Percentiles rank a stretch among this genome's conserved stretches.
Conservation (phyloP, 2,113 vertebrate species). For the Puntigrus tetrazona region DNA sequence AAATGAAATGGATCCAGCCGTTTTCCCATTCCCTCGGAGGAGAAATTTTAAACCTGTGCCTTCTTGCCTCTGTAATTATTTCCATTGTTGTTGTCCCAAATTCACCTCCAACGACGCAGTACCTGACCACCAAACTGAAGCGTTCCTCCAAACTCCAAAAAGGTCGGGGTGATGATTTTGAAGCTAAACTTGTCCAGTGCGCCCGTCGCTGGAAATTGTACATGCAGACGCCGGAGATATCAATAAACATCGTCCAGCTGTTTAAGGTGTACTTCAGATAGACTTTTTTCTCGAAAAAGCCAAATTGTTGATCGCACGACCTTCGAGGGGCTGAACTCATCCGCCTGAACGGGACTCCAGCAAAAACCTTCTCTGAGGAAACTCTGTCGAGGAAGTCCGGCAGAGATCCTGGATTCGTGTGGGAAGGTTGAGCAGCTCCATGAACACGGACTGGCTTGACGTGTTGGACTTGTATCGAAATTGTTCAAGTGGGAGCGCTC, state of each 20-base stretch:
- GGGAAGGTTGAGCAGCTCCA: slow-evolving; percentile 83
- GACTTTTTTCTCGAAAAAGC: slow-evolving; percentile 93
- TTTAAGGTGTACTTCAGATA: slow-evolving; percentile 88
- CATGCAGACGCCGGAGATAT: slow-evolving; percentile 81
- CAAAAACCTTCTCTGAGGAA: slow-evolving; percentile 75
- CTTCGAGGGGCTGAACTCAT: slow-evolving; percentile 84
- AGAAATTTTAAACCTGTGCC: slow-evolving; percentile 76
- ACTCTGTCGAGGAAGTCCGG: slow-evolving; percentile 78
- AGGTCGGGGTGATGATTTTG: slow-evolving; percentile 80
- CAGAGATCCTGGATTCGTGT: slow-evolving; percentile 73
- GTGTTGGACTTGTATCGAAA: slow-evolving; percentile 70
- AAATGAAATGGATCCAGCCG: slow-evolving; percentile 92
- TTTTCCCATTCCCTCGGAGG: slow-evolving; percentile 81
- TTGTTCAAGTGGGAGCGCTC: slow-evolving; percentile 64
- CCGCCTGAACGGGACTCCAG: slow-evolving; percentile 78
- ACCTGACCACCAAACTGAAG: slow-evolving; percentile 87
- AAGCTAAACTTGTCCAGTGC: slow-evolving; percentile 83
- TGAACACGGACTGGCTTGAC: slow-evolving; percentile 67
- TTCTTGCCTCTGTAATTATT: slow-evolving; percentile 83
- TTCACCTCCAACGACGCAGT: slow-evolving; percentile 79
- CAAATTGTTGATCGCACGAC: slow-evolving; percentile 88
- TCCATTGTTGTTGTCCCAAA: slow-evolving; percentile 89
- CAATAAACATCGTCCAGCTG: slow-evolving; percentile 88
- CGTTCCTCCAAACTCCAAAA: slow-evolving; percentile 72
- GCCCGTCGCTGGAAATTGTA: slow-evolving; percentile 71